Evolutionary conservation across 1,140 invertebrate genomes (phyloP), one percentile per base, ranked within the genome.

Genomic region (Bombus balteatus): DNA sequence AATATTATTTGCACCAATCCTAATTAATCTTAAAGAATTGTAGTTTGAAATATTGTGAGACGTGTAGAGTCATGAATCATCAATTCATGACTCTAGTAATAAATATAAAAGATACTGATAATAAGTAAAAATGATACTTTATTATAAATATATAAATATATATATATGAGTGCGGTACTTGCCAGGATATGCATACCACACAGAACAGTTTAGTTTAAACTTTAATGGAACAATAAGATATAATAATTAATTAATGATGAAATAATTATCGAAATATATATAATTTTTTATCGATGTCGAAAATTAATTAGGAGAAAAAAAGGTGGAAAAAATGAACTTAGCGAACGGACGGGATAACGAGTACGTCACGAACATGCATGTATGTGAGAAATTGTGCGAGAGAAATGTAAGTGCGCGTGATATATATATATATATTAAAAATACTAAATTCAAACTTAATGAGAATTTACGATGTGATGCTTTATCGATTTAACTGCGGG

Each of bases 231-330:
- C 89, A 92, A 92, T 92, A 92, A 91, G 76, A 85, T 81, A 80
- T 59, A 72, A 92, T 92, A 83, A 89, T 90, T 91, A 90, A 92
- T 91, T 92, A 90, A 92, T 88, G 89, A 91, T 91, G 92, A 90
- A 92, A 87, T 93, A 93, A 93, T 91, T 92, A 93, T 92, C 86
- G 82, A 93, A 92, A 93, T 90, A 90, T 86, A 86, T 94, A 93
- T 94, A 94, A 93, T 94, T 94, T 94, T 94, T 92, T 93, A 94
- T 94, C 68, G 90, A 93, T 93, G 93, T 93, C 93, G 90, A 93
- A 92, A 91, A 80, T 78, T 82, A 93, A 92, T 88, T 93, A 92
- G 86, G 83, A 86, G 81, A 90, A 87, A 88, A 87, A 66, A 86
- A 83, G 87, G 25, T 25, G 53, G 62, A 81, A 89, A 80, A 89